Base-by-base conservation (phyloP, 2,113 vertebrate genomes). In the Scytalopus superciliaris region DNA sequence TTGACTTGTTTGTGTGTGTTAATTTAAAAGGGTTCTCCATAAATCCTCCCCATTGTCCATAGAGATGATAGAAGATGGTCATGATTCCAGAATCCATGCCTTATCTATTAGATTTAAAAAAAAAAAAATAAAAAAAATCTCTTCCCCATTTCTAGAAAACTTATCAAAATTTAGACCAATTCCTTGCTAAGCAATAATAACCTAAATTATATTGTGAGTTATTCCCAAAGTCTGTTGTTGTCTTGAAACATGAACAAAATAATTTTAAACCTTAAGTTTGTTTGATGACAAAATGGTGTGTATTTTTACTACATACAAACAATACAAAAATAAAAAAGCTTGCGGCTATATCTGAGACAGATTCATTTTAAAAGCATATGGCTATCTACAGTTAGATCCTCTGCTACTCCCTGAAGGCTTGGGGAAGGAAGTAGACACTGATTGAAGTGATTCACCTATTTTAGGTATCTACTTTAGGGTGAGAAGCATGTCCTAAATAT, bases 41-140 rank as follows among this genome's bases (percentile, higher is more conserved):
- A 79, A 70, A 63, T 44, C 37, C 24, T 76, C 18, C 6, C 5
- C 9, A 6, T 9, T 56, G 19, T 53, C 7, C 28, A 31, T 3
- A 2, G 7, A 60, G 19, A n/a, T 12, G 9, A 31, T 5, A 24
- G 19, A 56, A 78, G 68, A 52, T 2, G 0, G 11, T 30, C 5
- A 13, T 24, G 4, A 33, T 59, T 33, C 22, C 12, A 59, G 13
- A 82, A 59, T 53, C 4, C 13, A 35, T 52, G 5, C 2, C 10
- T 39, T 33, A 63, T 27, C 6, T 13, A 21, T 3, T n/a, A 3
- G 4, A 45, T 75, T 74, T 50, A n/a, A n/a, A n/a, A 44, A 44
- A 44, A 44, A 44, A 44, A 42, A 14, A 42, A 14, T n/a, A n/a
- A 42, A 42, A 44, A 44, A 44, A 44, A 44, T 47, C 23, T 47